A percentile compares a stretch with the other conserved stretches of the same genome.
These are phyloP conservation scores for Thinocorus orbignyianus DNA, from an alignment of 2,113 vertebrate genomes.

Conservation along the genomic window DNA sequence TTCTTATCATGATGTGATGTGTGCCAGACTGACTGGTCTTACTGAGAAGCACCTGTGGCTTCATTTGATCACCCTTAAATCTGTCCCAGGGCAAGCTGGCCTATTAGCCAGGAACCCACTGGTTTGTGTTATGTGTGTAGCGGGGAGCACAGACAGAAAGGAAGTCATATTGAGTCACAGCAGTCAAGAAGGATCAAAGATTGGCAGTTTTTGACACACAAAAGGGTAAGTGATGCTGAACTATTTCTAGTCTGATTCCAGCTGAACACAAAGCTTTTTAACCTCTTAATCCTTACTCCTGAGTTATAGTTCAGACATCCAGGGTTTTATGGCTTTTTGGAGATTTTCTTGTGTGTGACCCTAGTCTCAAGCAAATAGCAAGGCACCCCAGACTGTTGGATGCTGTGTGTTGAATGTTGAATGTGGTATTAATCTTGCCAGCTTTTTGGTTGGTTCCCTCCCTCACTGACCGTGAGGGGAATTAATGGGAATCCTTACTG, in stretches of 20 bases:
- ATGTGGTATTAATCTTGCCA: background rate
- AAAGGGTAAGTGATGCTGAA: conserved; percentile 22
- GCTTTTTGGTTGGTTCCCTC: background rate
- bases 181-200: background rate
- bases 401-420: background rate
- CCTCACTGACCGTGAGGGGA: background rate
- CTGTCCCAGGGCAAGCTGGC: background rate
- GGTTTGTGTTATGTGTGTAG: background rate
- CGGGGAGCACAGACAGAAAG: background rate
- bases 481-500: background rate
- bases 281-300: background rate
- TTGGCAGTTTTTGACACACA: background rate
- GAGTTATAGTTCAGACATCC: background rate
- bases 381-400: background rate
- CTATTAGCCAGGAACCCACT: background rate
- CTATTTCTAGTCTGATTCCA: background rate
- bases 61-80: background rate
- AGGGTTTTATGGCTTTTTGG: background rate
- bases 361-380: background rate
- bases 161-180: background rate
- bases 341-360: background rate
- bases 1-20: background rate
- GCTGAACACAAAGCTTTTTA: conserved; percentile 15
- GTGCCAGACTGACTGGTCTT: background rate
- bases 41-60: background rate